phyloP scores from a whole-genome alignment of 2,797 vertebrate species.

The Acipenser ruthenus region DNA sequence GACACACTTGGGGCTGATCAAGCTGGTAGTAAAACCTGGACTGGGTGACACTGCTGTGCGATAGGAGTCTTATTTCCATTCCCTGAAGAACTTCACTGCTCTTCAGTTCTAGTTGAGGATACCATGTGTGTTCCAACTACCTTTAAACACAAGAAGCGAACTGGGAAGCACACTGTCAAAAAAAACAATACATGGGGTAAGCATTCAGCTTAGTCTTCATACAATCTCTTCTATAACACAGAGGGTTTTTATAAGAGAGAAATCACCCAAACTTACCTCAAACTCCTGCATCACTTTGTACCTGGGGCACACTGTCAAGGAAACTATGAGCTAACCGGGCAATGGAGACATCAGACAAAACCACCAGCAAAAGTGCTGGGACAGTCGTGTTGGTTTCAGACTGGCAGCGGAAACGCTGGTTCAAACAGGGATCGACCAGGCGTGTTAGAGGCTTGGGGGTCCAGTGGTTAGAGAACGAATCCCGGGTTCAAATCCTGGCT shows the following conservation, averaged over 20 bases:
- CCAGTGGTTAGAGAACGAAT: background rate
- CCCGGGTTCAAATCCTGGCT: too few relatives aligned
- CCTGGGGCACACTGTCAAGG: slow-evolving; percentile 49
- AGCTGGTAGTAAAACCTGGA: too few relatives aligned
- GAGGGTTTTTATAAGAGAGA: background rate
- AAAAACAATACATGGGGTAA: too few relatives aligned
- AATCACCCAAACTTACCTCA: slow-evolving; percentile 41
- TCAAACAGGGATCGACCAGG: background rate
- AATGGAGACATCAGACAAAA: background rate
- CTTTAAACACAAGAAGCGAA: background rate
- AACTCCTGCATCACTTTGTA: slow-evolving; percentile 59
- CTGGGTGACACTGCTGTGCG: too few relatives aligned
- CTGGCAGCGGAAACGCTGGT: background rate
- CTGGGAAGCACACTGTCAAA: background rate
- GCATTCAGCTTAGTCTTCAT: too few relatives aligned
- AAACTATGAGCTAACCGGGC: slow-evolving; percentile 8
- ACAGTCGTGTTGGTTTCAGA: background rate
- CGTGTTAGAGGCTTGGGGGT: background rate
- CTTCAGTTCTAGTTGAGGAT: too few relatives aligned
- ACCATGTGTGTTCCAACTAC: too few relatives aligned
- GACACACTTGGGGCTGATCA: background rate
- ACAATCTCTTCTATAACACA: background rate
- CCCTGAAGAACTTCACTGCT: too few relatives aligned
- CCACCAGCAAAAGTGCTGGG: too few relatives aligned
- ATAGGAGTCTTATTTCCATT: too few relatives aligned